These are phyloP conservation scores for Crocuta crocuta DNA, from an alignment of 2,113 vertebrate genomes.

Conservation along the genomic window DNA sequence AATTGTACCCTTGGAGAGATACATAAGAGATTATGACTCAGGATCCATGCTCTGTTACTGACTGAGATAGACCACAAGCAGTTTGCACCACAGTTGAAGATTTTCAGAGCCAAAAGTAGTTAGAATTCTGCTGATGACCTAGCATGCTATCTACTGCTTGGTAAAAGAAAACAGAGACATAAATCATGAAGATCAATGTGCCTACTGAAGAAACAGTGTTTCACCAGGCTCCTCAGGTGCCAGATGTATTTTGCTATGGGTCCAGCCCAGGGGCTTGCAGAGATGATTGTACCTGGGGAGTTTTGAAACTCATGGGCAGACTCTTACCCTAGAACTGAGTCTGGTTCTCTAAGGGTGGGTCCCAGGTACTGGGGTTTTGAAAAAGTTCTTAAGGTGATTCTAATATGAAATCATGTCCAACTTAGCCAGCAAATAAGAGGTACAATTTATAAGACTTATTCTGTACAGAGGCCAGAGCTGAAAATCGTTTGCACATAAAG, in stretches of 20 bases:
- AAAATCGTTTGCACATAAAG: neutral
- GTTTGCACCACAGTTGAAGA: neutral
- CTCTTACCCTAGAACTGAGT: neutral
- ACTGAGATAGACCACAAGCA: neutral
- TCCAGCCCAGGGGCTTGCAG: too few species aligned
- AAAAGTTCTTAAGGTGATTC: neutral
- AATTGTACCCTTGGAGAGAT: constrained; percentile 2
- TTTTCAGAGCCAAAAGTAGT: constrained; percentile 17
- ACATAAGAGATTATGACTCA: constrained; percentile 39
- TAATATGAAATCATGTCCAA: neutral
- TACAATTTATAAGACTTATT: neutral
- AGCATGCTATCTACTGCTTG: neutral
- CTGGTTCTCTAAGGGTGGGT: neutral
- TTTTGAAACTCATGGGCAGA: neutral
- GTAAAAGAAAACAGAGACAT: neutral
- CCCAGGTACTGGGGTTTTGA: neutral
- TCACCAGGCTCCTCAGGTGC: neutral
- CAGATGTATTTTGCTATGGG: neutral
- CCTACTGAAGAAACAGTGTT: neutral
- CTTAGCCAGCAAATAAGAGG: neutral
- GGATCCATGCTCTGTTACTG: constrained; percentile 1
- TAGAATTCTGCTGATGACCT: neutral
- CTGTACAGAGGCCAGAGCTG: neutral
- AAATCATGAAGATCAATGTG: neutral
- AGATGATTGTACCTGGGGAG: neutral